phyloP scores from a whole-genome alignment of 2,888 invertebrate species.

The Phengaris alcon region DNA sequence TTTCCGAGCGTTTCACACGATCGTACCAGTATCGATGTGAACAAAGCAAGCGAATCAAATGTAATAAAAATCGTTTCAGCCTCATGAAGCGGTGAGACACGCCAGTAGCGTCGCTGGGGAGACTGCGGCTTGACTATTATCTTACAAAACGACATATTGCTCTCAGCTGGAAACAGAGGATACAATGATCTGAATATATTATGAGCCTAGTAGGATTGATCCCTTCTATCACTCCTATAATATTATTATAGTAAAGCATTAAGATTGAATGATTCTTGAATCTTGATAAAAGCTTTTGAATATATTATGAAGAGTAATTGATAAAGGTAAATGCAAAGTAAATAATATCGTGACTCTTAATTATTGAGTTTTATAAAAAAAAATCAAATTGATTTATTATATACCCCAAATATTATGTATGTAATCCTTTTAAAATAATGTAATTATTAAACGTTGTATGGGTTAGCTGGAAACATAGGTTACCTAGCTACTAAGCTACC shows the following conservation, averaged over 20 bases:
- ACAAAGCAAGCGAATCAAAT: constrained; percentile 76
- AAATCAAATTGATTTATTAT: too few species aligned
- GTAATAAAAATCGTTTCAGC: constrained; percentile 78
- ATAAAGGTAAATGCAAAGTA: too few species aligned
- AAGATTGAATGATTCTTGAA: too few species aligned
- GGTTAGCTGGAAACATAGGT: background rate
- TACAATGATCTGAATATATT: constrained; percentile 37
- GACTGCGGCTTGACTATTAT: constrained; percentile 66
- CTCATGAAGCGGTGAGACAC: constrained; percentile 67
- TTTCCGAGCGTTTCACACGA: constrained; percentile 27
- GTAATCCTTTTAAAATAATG: too few species aligned
- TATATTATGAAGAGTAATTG: too few species aligned
- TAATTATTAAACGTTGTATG: too few species aligned
- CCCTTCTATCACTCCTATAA: background rate
- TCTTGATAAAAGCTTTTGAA: too few species aligned
- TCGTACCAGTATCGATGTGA: constrained; percentile 60
- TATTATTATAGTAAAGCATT: too few species aligned
- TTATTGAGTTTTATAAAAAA: too few species aligned
- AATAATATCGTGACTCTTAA: too few species aligned
- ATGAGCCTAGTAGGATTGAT: background rate
- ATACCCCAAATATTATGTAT: too few species aligned
- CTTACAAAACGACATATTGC: constrained; percentile 70
- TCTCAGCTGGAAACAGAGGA: constrained; percentile 32
- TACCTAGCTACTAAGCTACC: background rate
- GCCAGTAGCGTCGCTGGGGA: constrained; percentile 72